Base-by-base conservation (phyloP, 2,888 invertebrate genomes). In the Sphinx pinastri region DNA sequence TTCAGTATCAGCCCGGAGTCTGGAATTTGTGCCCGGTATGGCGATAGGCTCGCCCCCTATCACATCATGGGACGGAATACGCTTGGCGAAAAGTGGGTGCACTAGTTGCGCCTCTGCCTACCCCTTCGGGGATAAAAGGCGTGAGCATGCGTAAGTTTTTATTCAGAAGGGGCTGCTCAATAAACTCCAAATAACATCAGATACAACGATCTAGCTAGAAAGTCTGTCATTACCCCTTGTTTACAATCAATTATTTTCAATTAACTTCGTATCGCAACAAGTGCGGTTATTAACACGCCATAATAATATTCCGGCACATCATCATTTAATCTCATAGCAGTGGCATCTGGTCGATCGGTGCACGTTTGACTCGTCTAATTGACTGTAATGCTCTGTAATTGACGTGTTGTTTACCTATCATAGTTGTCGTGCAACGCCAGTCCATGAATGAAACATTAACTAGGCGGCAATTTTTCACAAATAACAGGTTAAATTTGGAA, bases 401-500 rank as follows among this genome's bases (percentile, higher is more conserved):
- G 77, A 76, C 71, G 70, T 66, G 73, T 73, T 69, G 76, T 81
- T 77, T 77, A n/a, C n/a, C n/a, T n/a, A 81, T 79, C 72, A 74
- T 72, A 67, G 70, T 60, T 67, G 70, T 72, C 68, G 74, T 76
- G 75, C 77, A 76, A 68, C 71, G 74, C 75, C 75, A 73, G 76
- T 71, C 78, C 80, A 81, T 82, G 83, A 83, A 82, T 81, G 81
- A 76, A 79, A 75, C 75, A 78, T 76, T 85, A 87, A 88, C 85
- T 80, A 83, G 76, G 71, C 77, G 71, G 80, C 79, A 81, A 85
- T 90, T 87, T 82, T 83, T 88, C 83, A 86, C 77, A 83, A 78
- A 80, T 76, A 85, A 86, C 80, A 79, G 75, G 81, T 87, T 91
- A 90, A 89, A 89, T 89, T 88, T 88, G 87, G 89, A 88, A 78